A percentile compares a stretch with the other conserved stretches of the same genome.
These are phyloP conservation scores for Drosophila kuntzei DNA, from an alignment of 2,888 invertebrate species.

Conservation along the genomic window DNA sequence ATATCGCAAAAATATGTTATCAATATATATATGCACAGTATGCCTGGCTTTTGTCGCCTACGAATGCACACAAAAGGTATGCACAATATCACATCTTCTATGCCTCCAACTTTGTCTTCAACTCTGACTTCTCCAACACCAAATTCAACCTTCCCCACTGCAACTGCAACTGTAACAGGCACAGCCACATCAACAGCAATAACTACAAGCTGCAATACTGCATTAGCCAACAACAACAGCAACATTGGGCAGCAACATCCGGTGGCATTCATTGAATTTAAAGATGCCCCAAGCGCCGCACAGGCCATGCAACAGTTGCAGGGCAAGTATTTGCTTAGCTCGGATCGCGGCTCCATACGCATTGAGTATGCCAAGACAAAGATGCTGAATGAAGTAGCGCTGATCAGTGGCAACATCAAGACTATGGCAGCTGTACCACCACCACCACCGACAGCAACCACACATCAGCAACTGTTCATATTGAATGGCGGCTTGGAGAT, in stretches of 20 bases:
- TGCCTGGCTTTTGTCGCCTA: conserved; percentile 99
- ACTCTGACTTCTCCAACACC: conserved; percentile 80
- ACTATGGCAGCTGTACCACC: conserved; percentile 37
- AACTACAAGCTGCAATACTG: conserved; percentile 41
- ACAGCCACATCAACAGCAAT: conserved; percentile 50
- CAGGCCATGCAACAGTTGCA: conserved; percentile 97
- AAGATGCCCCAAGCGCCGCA: conserved; percentile 95
- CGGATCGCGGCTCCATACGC: conserved; percentile 98
- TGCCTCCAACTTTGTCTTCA: conserved; percentile 83
- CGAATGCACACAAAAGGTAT: conserved; percentile 95
- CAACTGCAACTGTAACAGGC: conserved; percentile 55
- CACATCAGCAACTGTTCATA: conserved; percentile 73
- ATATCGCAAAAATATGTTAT: conserved; percentile 61
- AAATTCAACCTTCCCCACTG: conserved; percentile 78
- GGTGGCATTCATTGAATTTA: conserved; percentile 99
- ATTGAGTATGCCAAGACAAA: conserved; percentile 99
- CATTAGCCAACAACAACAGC: conserved; percentile 29
- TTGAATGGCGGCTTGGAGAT: conserved; percentile 70
- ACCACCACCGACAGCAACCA: conserved; percentile 42
- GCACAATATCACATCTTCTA: conserved; percentile 85
- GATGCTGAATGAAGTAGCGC: conserved; percentile 91
- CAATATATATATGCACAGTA: conserved; percentile 88
- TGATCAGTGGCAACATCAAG: conserved; percentile 34
- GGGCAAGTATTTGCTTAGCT: conserved; percentile 97
- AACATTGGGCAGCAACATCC: conserved; percentile 87